Evolutionary conservation across 2,113 vertebrate species (phyloP), one percentile per base, ranked within the genome.

Genomic region (Anarhynchus alexandrinus): DNA sequence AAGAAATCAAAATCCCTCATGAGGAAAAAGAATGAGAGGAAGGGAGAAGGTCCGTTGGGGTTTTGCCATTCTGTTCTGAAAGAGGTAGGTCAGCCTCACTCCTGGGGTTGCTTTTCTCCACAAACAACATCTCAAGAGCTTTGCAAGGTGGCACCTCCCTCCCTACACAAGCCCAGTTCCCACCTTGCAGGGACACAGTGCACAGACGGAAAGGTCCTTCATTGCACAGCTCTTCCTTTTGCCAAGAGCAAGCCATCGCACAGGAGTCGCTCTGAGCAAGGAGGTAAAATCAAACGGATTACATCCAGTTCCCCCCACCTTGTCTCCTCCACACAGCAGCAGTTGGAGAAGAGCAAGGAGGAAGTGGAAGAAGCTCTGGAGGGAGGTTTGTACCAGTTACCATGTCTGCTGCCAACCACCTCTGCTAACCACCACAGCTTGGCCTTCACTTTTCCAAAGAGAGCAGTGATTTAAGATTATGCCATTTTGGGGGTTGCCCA

Each of bases 121-220:
- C 0, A 1, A 70, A 52, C 15, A 49, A 52, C 40, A 83, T 38
- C 58, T 66, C 7, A 27, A 74, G 17, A 15, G 55, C 13, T 85
- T 85, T 70, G 45, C 9, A 40, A 78, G 11, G 72, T 30, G 62
- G 27, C n/a, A 73, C 4, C 36, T 72, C 1, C 1, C 10, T 4
- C 51, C 34, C 1, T 0, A 30, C 34, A 66, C 45, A 66, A 72
- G 36, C 57, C 59, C 0, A 0, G 23, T 49, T 86, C 67, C 74
- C 64, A 5, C 47, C 78, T 22, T 9, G 11, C 51, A 49, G n/a
- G 27, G 32, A 67, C 45, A 26, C 0, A 1, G 10, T 4, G 0
- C 9, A 27, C 3, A 20, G 54, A 17, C 5, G 12, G 65, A 17
- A 57, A 43, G 8, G 8, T 21, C 42, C 38, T 73, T 61, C 15